Evolutionary conservation across 2,797 vertebrate species (phyloP), one percentile per base, ranked within the genome.

Genomic region (Pangasius macronema): DNA sequence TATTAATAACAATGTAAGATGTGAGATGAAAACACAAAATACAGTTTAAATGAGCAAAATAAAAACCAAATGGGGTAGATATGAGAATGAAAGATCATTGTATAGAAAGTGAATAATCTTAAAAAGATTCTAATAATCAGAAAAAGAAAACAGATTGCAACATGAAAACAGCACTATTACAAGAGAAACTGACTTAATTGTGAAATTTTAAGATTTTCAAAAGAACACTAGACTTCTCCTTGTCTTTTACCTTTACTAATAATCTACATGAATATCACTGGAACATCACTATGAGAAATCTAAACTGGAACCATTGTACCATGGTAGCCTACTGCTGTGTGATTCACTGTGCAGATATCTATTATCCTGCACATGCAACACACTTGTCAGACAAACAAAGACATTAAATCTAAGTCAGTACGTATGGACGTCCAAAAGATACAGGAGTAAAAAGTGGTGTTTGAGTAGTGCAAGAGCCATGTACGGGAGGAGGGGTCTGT

Each of bases 351-450:
- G 27, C 0, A 1, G n/a, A 79, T 63, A 46, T 49, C 8, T 46
- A 20, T n/a, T 30, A 3, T 67, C 42, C 61, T 24, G 2, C 14
- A 51, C 9, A 53, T 33, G 30, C 18, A 51, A 51, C 18, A 11
- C 61, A 68, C 42, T 22, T 83, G 42, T 81, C 33, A 61, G 79
- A 61, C 36, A 80, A 59, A 59, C 20, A 46, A 82, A 46, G 46
- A 68, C 27, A 51, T 68, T 36, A 20, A 68, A 51, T 81, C 24
- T 42, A 82, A 77, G 2, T 55, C 49, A 30, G 8, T n/a, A n/a
- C n/a, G n/a, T n/a, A n/a, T n/a, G n/a, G n/a, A n/a, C n/a, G n/a
- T n/a, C n/a, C n/a, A n/a, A n/a, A n/a, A n/a, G n/a, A n/a, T n/a
- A n/a, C n/a, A n/a, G n/a, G n/a, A n/a, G n/a, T n/a, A n/a, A n/a